Conservation (phyloP, 2,888 invertebrate genomes). For the Parasteatoda lunata region DNA sequence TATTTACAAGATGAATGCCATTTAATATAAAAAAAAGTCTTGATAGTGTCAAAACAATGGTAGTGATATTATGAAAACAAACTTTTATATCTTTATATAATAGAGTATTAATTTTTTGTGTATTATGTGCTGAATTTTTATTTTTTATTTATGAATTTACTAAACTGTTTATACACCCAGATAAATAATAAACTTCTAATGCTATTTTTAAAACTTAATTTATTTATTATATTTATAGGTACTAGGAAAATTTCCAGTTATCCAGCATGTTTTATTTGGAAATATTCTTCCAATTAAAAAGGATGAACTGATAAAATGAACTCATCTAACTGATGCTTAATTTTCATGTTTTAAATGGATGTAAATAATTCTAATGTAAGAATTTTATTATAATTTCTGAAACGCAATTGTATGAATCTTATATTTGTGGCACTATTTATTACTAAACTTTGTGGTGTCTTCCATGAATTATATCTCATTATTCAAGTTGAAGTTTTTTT, state of each 20-base stretch:
- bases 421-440: background rate
- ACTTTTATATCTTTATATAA: background rate
- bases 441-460: background rate
- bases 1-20: too few relatives aligned
- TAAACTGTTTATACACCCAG: background rate
- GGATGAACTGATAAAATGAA: background rate
- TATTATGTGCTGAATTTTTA: conserved; percentile 43
- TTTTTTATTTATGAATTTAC: background rate
- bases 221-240: conserved; percentile 78
- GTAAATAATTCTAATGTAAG: background rate
- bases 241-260: conserved; percentile 92
- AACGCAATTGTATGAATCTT: background rate
- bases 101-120: background rate
- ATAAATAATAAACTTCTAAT: background rate
- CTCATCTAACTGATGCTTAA: background rate
- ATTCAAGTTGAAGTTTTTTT: too few relatives aligned
- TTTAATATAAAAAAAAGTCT: too few relatives aligned
- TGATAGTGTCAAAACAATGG: too few relatives aligned
- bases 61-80: too few relatives aligned
- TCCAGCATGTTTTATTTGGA: conserved; percentile 97
- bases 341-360: background rate
- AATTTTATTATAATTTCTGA: background rate
- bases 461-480: background rate
- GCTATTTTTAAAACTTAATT: background rate
- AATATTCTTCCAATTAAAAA: conserved; percentile 52